phyloP scores from a whole-genome alignment of 2,888 invertebrate species.

The Stenchaetothrips biformis region DNA sequence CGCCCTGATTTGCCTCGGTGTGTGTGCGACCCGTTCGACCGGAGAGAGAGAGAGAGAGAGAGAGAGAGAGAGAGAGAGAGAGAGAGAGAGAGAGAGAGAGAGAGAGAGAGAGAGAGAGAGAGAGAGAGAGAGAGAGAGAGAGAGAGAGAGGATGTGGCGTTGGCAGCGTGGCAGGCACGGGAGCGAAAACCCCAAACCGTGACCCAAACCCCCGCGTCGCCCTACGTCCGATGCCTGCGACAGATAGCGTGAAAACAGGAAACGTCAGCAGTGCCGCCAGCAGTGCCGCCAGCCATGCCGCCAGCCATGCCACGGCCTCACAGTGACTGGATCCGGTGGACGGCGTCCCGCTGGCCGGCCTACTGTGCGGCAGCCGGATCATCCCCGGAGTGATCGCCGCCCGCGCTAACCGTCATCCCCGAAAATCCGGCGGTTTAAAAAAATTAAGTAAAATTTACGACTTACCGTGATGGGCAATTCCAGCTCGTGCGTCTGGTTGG shows the following conservation, averaged over 20 bases:
- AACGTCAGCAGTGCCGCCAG: no score
- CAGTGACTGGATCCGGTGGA: not conserved
- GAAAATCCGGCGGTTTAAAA: no score
- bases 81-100: slow-evolving; percentile 1
- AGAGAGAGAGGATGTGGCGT: not conserved
- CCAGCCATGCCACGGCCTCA: not conserved
- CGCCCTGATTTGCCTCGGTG: no score
- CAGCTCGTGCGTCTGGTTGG: slow-evolving; percentile 66
- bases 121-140: not conserved
- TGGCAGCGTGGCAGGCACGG: not conserved
- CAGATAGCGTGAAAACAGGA: no score
- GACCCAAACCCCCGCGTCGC: no score
- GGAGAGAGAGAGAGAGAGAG: not conserved
- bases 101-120: not conserved
- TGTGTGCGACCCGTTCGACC: no score
- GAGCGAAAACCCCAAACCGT: not conserved
- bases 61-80: slow-evolving; percentile 1
- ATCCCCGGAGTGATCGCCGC: not conserved
- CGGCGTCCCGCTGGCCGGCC: not conserved
- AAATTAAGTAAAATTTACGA: slow-evolving; percentile 34
- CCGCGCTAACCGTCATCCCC: not conserved
- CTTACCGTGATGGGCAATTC: slow-evolving; percentile 63
- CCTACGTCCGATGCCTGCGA: no score
- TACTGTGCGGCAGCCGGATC: not conserved
- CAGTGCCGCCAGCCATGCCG: no score